Conservation (phyloP, 2,113 vertebrate genomes). For the Zingel zingel region DNA sequence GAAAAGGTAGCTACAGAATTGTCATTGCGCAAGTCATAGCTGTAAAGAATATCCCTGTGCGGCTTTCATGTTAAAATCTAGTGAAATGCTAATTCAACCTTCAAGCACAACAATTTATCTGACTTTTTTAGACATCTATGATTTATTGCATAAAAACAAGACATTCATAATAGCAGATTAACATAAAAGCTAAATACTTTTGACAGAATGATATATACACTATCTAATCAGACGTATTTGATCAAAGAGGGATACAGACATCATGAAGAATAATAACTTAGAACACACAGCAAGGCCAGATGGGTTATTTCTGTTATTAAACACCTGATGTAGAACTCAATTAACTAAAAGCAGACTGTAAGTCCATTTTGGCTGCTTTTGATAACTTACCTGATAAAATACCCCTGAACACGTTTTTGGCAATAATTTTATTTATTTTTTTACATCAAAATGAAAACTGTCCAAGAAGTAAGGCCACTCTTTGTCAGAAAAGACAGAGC, state of each 20-base stretch:
- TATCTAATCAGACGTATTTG: slow-evolving; percentile 13
- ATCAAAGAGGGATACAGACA: slow-evolving; percentile 34
- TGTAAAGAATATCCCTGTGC: background rate
- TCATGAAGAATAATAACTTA: slow-evolving; percentile 21
- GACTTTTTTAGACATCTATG: slow-evolving; percentile 16
- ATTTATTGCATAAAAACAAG: slow-evolving; percentile 49
- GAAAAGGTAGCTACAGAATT: background rate
- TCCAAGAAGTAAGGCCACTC: background rate
- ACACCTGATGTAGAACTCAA: slow-evolving; percentile 21
- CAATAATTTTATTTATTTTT: background rate
- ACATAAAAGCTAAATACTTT: slow-evolving; percentile 15
- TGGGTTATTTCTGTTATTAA: slow-evolving; percentile 26
- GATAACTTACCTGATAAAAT: background rate
- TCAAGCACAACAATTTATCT: slow-evolving; percentile 40
- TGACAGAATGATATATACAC: slow-evolving; percentile 34
- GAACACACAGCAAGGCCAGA: slow-evolving; percentile 29
- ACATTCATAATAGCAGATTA: slow-evolving; percentile 17
- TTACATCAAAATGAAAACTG: slow-evolving; percentile 5
- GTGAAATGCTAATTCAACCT: slow-evolving; percentile 54
- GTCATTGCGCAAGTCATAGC: background rate
- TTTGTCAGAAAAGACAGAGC: background rate
- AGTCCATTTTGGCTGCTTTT: slow-evolving; percentile 6
- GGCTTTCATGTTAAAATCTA: slow-evolving; percentile 23
- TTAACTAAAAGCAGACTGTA: slow-evolving; percentile 16
- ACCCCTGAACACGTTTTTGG: background rate